Evolutionary conservation across 2,113 vertebrate species (phyloP), one percentile per base, ranked within the genome.

Genomic region (Sula dactylatra): DNA sequence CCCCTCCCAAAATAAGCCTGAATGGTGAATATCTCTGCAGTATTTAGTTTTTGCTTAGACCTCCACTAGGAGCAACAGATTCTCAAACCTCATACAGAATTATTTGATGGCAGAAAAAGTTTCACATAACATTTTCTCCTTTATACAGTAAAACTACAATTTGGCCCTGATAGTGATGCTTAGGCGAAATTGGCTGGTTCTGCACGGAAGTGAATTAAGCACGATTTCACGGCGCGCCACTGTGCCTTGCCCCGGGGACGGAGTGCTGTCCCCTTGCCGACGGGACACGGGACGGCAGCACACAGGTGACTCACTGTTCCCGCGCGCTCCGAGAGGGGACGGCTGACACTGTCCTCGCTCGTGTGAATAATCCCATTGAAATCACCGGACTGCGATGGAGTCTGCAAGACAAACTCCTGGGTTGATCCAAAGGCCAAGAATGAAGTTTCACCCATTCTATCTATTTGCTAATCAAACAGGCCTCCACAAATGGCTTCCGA

Each of bases 1-100:
- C 73, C 54, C 58, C 58, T 88, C 88, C 80, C 82, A 86, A 88
- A 97, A 90, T 77, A 87, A 89, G 55, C 55, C 88, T 88, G 59
- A 84, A 55, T n/a, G 50, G 90, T 90, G 92, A 88, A 91, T 86
- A 72, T 59, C 49, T 44, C 17, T n/a, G 56, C 67, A 77, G 52
- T 11, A 36, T 55, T 90, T 73, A 13, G 55, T 47, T 88, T 95
- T 54, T 69, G 21, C 88, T 71, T 70, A 93, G 72, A 89, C 32
- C 67, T 89, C 52, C 25, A 10, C 59, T 61, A 79, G 67, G 29
- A 88, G 32, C 49, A 86, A 59, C 27, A 69, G 70, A 74, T 67
- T 82, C 49, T 40, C 88, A 88, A 86, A 67, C 17, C 22, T 72
- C 65, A 65, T 18, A 59, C 17, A 31, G 31, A 88, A 82, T 72